Conservation (phyloP, 2,797 vertebrate genomes). For the Morus bassanus region DNA sequence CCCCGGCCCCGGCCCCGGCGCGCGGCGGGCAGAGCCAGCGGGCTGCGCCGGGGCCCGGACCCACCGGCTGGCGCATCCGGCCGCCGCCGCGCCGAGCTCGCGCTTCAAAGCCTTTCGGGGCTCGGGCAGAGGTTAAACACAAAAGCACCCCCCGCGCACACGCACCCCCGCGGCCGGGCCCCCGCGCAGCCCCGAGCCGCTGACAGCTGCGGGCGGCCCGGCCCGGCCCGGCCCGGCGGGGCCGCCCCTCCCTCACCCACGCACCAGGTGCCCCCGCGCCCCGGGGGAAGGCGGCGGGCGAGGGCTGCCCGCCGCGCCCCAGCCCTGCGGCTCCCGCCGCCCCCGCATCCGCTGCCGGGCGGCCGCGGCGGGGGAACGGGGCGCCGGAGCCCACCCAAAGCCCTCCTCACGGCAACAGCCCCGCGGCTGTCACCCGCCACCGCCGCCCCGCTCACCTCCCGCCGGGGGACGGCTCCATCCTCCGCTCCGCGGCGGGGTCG, state of each 20-base stretch:
- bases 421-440: not conserved
- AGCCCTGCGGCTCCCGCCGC: not conserved
- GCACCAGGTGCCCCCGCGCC: not conserved
- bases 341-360: not conserved
- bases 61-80: too few relatives aligned
- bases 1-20: too few relatives aligned
- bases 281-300: not conserved
- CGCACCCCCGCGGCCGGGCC: too few relatives aligned
- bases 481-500: conserved; percentile 10
- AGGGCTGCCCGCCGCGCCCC: not conserved
- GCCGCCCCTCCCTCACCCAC: not conserved
- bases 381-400: not conserved
- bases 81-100: too few relatives aligned
- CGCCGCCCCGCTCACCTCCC: conserved; percentile 50
- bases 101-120: too few relatives aligned
- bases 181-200: not conserved
- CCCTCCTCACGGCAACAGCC: not conserved
- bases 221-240: not conserved
- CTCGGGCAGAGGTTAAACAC: too few relatives aligned
- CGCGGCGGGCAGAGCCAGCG: too few relatives aligned
- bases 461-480: conserved; percentile 20
- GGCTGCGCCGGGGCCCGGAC: too few relatives aligned
- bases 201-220: not conserved
- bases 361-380: not conserved
- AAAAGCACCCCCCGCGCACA: too few relatives aligned